phyloP scores from a whole-genome alignment of 1,140 invertebrate species.

The Euwallacea similis region DNA sequence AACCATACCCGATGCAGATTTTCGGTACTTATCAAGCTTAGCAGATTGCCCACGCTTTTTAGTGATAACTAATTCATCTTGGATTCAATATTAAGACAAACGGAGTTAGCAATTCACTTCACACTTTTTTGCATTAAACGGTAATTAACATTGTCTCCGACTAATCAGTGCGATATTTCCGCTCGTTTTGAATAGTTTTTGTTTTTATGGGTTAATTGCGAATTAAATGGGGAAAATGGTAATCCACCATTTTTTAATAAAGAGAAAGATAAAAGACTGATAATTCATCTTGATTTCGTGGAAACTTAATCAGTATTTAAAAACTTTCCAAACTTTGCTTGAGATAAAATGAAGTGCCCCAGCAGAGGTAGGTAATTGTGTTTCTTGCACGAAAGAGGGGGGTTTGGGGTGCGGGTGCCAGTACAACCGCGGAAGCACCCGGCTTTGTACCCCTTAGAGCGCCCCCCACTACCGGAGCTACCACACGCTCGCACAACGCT shows the following conservation, averaged over 20 bases:
- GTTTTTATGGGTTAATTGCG: constrained; percentile 9
- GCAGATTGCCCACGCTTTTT: constrained; percentile 1
- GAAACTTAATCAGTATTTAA: no score
- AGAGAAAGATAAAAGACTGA: not conserved
- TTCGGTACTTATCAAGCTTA: constrained; percentile 1
- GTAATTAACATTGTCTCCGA: constrained; percentile 13
- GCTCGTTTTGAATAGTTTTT: constrained; percentile 4
- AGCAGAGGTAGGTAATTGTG: no score
- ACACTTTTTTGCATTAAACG: constrained; percentile 7
- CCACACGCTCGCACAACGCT: constrained; percentile 42
- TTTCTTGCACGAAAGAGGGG: no score
- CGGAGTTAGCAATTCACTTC: constrained; percentile 9
- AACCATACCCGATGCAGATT: constrained; percentile 1
- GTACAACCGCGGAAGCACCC: constrained; percentile 47
- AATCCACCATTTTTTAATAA: not conserved
- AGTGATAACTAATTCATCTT: not conserved
- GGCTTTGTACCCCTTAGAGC: constrained; percentile 50
- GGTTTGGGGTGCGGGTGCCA: constrained; percentile 36
- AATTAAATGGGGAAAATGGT: constrained; percentile 9
- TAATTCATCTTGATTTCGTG: no score
- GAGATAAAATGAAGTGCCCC: no score
- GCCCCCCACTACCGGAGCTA: constrained; percentile 46
- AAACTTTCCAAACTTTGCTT: no score
- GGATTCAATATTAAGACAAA: not conserved
- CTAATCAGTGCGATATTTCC: constrained; percentile 15